Conservation (phyloP, 1,140 invertebrate genomes). For the Heliconius congener region DNA sequence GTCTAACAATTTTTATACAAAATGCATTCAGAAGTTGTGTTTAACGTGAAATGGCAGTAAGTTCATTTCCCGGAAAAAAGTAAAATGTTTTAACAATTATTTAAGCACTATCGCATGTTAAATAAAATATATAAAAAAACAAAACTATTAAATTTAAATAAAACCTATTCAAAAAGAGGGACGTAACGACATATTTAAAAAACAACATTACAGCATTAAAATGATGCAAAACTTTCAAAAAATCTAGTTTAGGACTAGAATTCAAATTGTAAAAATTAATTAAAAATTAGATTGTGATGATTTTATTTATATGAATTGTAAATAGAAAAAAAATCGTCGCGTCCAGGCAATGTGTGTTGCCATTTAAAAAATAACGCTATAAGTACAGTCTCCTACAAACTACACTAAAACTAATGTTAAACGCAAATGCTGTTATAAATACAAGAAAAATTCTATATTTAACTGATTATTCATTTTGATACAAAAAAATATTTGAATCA, state of each 20-base stretch:
- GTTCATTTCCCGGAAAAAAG: not conserved
- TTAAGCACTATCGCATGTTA: slow-evolving; percentile 1
- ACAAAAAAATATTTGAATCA: not conserved
- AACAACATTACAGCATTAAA: not conserved
- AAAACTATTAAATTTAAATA: not conserved
- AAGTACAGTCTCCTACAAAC: slow-evolving; percentile 33
- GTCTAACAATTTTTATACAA: not conserved
- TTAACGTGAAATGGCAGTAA: not conserved
- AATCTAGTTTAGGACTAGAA: slow-evolving; percentile 1
- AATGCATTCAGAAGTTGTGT: not conserved
- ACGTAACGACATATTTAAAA: not conserved
- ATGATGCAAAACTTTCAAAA: not conserved
- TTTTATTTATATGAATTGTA: not conserved
- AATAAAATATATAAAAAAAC: not conserved
- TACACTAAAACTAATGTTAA: slow-evolving; percentile 35
- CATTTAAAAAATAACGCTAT: slow-evolving; percentile 29
- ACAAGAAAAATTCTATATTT: slow-evolving; percentile 19
- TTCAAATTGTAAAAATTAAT: not conserved
- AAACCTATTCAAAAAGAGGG: not conserved
- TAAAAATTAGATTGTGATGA: slow-evolving; percentile 12
- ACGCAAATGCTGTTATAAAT: slow-evolving; percentile 37
- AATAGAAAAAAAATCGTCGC: slow-evolving; percentile 22
- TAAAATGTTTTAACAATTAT: not conserved
- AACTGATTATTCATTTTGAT: not conserved
- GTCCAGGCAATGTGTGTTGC: slow-evolving; percentile 12